A percentile compares a stretch with the other conserved stretches of the same genome.
phyloP scores from a whole-genome alignment of 2,888 invertebrate species.

The Acleris literana region DNA sequence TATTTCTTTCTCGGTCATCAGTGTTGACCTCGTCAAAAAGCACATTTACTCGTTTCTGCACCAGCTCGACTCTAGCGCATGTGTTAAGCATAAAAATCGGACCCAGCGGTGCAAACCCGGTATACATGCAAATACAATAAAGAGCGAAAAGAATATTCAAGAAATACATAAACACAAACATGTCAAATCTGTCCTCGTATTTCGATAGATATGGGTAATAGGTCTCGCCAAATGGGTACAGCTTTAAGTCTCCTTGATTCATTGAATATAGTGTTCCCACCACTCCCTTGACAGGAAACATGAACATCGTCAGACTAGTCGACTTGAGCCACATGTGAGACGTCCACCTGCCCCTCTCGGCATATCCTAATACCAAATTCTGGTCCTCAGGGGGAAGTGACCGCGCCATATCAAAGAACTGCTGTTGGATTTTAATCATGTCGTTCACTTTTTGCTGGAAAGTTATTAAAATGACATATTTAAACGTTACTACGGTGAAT shows the following conservation, averaged over 20 bases:
- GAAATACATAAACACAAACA: background rate
- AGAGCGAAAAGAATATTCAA: background rate
- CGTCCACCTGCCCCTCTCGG: background rate
- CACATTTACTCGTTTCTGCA: background rate
- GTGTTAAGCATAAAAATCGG: conserved; percentile 3
- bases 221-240: background rate
- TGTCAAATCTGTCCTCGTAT: background rate
- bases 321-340: background rate
- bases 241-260: background rate
- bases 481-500: background rate
- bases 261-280: background rate
- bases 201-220: background rate
- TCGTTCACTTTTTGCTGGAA: background rate
- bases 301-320: background rate
- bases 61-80: background rate
- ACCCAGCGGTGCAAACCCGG: background rate
- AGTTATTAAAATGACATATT: background rate
- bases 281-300: background rate
- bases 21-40: background rate
- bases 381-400: background rate
- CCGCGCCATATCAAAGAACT: background rate
- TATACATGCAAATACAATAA: background rate
- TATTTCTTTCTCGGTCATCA: background rate
- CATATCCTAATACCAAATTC: background rate
- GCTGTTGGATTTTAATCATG: background rate